Base-by-base conservation (phyloP, 2,888 invertebrate species). In the Epistrophe grossulariae region DNA sequence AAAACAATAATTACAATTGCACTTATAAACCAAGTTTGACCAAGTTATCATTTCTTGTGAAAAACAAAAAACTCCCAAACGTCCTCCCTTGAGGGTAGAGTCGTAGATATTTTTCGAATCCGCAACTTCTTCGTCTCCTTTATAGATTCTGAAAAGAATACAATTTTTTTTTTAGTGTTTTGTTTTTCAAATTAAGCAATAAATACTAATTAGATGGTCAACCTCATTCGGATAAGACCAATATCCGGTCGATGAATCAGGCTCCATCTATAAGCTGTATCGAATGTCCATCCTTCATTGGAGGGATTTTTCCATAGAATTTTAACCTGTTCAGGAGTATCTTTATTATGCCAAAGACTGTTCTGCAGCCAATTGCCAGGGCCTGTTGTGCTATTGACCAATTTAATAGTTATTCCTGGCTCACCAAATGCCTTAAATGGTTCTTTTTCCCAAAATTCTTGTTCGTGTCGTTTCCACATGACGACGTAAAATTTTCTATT, bases 41-140 rank as follows among this genome's bases (percentile, higher is more conserved):
- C 99, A 99, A 91, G 98, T 98, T 91, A 99, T 98, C 96, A 96
- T 97, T 93, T 98, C 98, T 91, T 99, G 99, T 0, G 99, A 99
- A 94, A 99, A 99, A 90, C 98, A 98, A 94, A 98, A 98, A 10
- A 99, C 99, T 0, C 99, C 99, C 6, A 99, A 94, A 10, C 97
- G 94, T 8, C 99, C 99, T n/a, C 99, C 99, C 90, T 96, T 96
- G n/a, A 98, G 94, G 0, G 97, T 97, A 52, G 94, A 95, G 92
- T 99, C 99, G 90, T 96, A 98, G 4, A 98, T 95, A 91, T 99
- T 99, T 6, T 97, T 97, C 0, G 99, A 98, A 93, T 99, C 99
- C 0, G 98, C 96, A 0, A 99, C 96, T 89, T 98, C 94, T 10
- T 95, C 94, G 89, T 96, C 96, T 71, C 97, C 98, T 93, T 99